phyloP scores from a whole-genome alignment of 2,113 vertebrate genomes.

The Mesitornis unicolor region DNA sequence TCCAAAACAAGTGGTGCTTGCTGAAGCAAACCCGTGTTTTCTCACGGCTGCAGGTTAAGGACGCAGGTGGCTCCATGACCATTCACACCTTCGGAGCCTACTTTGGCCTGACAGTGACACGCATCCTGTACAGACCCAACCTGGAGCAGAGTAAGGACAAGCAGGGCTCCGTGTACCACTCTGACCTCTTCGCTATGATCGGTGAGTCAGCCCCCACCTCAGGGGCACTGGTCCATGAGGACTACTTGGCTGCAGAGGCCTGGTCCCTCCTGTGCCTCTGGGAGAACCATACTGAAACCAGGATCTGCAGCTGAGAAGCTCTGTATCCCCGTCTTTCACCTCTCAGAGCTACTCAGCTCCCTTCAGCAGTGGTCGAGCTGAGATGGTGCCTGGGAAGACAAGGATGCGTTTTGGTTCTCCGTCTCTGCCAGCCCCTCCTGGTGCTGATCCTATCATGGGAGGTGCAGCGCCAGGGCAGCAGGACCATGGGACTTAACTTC shows the following conservation, averaged over 20 bases:
- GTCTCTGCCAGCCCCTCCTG: background rate
- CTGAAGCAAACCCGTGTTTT: background rate
- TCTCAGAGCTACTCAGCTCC: background rate
- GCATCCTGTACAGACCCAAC: conserved; percentile 88
- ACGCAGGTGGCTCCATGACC: conserved; percentile 94
- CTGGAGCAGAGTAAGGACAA: conserved; percentile 84
- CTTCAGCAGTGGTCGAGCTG: background rate
- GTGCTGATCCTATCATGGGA: accelerated
- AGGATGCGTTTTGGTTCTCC: background rate
- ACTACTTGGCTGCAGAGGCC: background rate
- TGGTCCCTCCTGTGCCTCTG: background rate
- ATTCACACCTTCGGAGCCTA: conserved; percentile 95
- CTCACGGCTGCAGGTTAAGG: conserved; percentile 79
- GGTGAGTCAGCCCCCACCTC: conserved; percentile 71
- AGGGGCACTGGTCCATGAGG: background rate
- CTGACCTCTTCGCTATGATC: conserved; percentile 94
- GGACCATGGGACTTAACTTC: background rate
- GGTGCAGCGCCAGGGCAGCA: accelerated
- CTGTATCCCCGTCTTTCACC: background rate
- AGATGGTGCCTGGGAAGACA: background rate
- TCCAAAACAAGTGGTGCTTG: background rate
- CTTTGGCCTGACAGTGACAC: conserved; percentile 89
- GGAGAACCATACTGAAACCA: background rate
- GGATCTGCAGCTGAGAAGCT: background rate
- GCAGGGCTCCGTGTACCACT: conserved; percentile 83